These are phyloP conservation scores for Dinomys branickii DNA, from an alignment of 2,113 vertebrate species.

Conservation along the genomic window DNA sequence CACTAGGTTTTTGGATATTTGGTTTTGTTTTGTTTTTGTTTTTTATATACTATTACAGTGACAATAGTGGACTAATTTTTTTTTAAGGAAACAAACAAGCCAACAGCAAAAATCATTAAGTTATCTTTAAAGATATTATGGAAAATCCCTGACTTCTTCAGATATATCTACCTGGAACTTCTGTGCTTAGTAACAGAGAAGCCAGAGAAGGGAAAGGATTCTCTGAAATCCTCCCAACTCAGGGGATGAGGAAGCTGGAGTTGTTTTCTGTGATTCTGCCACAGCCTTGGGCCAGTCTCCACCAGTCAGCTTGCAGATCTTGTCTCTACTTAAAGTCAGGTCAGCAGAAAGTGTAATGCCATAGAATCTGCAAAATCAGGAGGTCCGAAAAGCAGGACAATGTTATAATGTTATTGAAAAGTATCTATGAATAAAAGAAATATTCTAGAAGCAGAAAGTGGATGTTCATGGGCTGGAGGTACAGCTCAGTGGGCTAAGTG, in stretches of 20 bases:
- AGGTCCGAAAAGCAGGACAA: neutral
- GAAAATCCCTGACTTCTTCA: neutral
- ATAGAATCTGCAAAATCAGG: neutral
- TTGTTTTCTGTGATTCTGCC: neutral
- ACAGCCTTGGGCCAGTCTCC: neutral
- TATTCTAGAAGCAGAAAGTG: conserved; percentile 34
- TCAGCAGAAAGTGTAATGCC: neutral
- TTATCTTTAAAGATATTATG: neutral
- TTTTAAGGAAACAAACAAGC: neutral
- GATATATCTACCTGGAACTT: neutral
- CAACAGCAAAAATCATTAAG: neutral
- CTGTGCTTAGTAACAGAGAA: neutral
- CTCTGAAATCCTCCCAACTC: neutral
- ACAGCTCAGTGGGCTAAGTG: no score
- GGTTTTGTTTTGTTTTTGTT: neutral
- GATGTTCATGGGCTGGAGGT: no score
- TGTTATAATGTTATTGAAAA: neutral
- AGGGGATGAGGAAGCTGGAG: neutral
- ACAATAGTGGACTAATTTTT: neutral
- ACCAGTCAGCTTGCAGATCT: neutral
- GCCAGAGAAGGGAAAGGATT: neutral
- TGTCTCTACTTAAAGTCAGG: neutral
- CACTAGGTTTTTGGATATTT: neutral
- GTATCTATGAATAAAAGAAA: conserved; percentile 4
- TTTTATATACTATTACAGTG: neutral